Evolutionary conservation across 2,113 vertebrate genomes (phyloP), one percentile per base, ranked within the genome.

Genomic region (Cochlearius cochlearius): DNA sequence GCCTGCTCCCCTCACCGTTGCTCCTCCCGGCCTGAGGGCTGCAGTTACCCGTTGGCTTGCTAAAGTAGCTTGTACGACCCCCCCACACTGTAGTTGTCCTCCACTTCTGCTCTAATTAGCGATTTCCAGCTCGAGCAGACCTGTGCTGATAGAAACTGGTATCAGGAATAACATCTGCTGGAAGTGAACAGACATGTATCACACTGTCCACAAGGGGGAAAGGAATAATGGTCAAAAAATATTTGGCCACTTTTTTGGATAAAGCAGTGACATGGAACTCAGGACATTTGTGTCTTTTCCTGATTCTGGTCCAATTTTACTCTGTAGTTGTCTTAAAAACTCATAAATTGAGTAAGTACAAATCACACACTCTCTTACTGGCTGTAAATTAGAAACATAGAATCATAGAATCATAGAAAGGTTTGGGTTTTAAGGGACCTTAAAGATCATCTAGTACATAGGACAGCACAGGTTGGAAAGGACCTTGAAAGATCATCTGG

Each of bases 1-100:
- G 18, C 67, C 23, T 62, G 32, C 19, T 71, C 5, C n/a, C 45
- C 39, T 59, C 3, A 1, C 26, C n/a, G 20, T 43, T 0, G 0
- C 29, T 76, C 52, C 38, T 47, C 8, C 3, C 29, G 19, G 9
- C 22, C 10, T 5, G 1, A 17, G 15, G 45, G 15, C 21, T 75
- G 20, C 43, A 20, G 20, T 20, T 90, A 22, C 0, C 0, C 39
- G 7, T 43, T 80, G 59, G 11, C 18, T 71, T 62, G 53, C 19
- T 63, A 90, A 82, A 74, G 7, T 1, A 1, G 15, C 15, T 77
- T 38, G 34, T 23, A 23, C 16, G 3, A 13, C 23, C 49, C 5
- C 9, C 12, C 3, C 29, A 49, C 22, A 34, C 12, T 52, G 19
- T 27, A 38, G 27, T 12, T 91, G 75, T 30, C 49, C 52, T 56